Conservation (phyloP, 2,888 invertebrate species). For the Orthonychiurus folsomi region DNA sequence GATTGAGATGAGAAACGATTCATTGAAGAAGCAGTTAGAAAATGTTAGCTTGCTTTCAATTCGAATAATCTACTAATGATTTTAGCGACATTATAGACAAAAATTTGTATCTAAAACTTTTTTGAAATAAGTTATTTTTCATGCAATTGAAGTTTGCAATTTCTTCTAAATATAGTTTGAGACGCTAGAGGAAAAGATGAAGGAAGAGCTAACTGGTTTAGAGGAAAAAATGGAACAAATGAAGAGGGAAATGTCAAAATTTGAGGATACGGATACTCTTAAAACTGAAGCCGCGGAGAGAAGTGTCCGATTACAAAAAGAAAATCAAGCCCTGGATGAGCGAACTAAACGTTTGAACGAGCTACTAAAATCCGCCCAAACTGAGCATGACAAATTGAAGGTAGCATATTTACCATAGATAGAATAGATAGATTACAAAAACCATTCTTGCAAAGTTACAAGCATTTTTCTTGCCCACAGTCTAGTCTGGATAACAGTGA, state of each 20-base stretch:
- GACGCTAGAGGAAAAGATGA: constrained; percentile 60
- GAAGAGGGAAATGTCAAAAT: constrained; percentile 54
- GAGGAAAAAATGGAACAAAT: constrained; percentile 49
- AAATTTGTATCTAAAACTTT: too few relatives aligned
- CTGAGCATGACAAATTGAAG: constrained; percentile 51
- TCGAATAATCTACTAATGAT: constrained; percentile 1
- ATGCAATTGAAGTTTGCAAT: background rate
- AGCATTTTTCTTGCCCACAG: constrained; percentile 45
- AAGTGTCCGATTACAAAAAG: constrained; percentile 49
- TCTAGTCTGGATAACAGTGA: constrained; percentile 60
- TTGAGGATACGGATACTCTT: constrained; percentile 55
- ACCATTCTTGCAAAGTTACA: background rate
- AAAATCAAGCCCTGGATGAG: constrained; percentile 47
- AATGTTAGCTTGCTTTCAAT: constrained; percentile 42
- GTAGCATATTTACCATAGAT: constrained; percentile 30
- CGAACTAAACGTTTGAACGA: constrained; percentile 47
- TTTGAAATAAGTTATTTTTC: background rate
- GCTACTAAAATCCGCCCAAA: constrained; percentile 49
- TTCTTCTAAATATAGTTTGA: too few relatives aligned
- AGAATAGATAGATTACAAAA: background rate
- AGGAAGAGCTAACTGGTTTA: constrained; percentile 48
- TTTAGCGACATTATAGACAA: background rate
- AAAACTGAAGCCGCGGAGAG: constrained; percentile 53
- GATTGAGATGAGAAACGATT: constrained; percentile 38
- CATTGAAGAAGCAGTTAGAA: constrained; percentile 45